phyloP scores from a whole-genome alignment of 53 echinoderm and acorn worm species.

The Mesocentrotus franciscanus region DNA sequence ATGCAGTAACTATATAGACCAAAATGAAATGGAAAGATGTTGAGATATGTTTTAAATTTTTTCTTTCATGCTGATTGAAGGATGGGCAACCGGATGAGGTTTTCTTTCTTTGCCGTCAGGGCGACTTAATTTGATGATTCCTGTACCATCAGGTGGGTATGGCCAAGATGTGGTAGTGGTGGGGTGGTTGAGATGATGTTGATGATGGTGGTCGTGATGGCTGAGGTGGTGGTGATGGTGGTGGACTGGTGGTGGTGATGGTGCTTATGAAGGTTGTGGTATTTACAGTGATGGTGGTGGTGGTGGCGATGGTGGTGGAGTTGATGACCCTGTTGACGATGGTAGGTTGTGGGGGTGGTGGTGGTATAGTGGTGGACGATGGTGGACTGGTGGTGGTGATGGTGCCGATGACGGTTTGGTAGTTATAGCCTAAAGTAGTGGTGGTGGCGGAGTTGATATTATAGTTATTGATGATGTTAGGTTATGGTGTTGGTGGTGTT shows the following conservation, averaged over 20 bases:
- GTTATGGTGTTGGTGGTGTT: neutral
- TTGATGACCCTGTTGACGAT: neutral
- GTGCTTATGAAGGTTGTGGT: neutral
- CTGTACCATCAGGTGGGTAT: neutral
- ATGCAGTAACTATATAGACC: no score
- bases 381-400: neutral
- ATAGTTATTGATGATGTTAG: neutral
- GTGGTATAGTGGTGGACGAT: neutral
- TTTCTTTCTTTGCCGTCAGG: neutral
- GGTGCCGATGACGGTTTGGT: no score
- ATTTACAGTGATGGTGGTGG: neutral
- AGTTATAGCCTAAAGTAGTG: neutral
- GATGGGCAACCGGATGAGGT: neutral
- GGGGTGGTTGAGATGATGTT: neutral
- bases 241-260: neutral
- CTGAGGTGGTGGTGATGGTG: neutral
- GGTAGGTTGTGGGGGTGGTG: neutral
- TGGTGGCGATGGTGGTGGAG: neutral
- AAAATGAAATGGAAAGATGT: no score
- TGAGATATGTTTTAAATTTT: neutral
- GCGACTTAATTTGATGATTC: neutral
- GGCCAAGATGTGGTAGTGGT: neutral
- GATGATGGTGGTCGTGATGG: no score
- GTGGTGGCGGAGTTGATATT: neutral
- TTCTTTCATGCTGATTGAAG: neutral